phyloP scores from a whole-genome alignment of 2,797 vertebrate genomes.

The Eutrigla gurnardus region DNA sequence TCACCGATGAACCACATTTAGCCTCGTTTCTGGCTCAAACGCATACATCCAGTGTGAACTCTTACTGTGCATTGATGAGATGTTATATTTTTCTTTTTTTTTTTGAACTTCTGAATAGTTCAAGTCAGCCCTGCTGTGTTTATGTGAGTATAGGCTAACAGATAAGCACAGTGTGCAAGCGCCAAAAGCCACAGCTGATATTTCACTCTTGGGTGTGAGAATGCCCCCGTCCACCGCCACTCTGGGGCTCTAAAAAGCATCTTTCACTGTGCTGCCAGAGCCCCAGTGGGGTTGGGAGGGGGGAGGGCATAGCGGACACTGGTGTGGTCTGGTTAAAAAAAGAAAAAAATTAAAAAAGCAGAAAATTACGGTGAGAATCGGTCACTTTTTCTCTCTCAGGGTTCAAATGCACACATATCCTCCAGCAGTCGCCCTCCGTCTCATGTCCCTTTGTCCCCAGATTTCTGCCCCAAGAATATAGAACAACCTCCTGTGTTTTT shows the following conservation, averaged over 20 bases:
- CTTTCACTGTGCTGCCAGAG: slow-evolving; percentile 50
- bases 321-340: slow-evolving; percentile 69
- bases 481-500: slow-evolving; percentile 63
- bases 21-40: slow-evolving; percentile 31
- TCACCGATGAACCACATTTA: slow-evolving; percentile 48
- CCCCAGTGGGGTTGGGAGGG: slow-evolving; percentile 20
- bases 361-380: slow-evolving; percentile 72
- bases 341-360: slow-evolving; percentile 43
- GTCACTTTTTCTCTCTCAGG: slow-evolving; percentile 88
- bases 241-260: slow-evolving; percentile 54
- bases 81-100: neutral
- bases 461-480: slow-evolving; percentile 66
- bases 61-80: slow-evolving; percentile 33
- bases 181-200: slow-evolving; percentile 68
- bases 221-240: slow-evolving; percentile 30
- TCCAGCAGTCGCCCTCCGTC: slow-evolving; percentile 76
- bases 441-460: slow-evolving; percentile 50
- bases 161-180: slow-evolving; percentile 70
- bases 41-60: slow-evolving; percentile 35
- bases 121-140: slow-evolving; percentile 44
- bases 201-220: slow-evolving; percentile 73
- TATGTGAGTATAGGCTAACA: slow-evolving; percentile 34
- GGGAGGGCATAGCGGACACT: slow-evolving; percentile 49
- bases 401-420: slow-evolving; percentile 86
- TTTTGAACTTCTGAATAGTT: slow-evolving; percentile 35